phyloP scores from a whole-genome alignment of 2,888 invertebrate genomes.

The Spatulosminthurus flaviceps region DNA sequence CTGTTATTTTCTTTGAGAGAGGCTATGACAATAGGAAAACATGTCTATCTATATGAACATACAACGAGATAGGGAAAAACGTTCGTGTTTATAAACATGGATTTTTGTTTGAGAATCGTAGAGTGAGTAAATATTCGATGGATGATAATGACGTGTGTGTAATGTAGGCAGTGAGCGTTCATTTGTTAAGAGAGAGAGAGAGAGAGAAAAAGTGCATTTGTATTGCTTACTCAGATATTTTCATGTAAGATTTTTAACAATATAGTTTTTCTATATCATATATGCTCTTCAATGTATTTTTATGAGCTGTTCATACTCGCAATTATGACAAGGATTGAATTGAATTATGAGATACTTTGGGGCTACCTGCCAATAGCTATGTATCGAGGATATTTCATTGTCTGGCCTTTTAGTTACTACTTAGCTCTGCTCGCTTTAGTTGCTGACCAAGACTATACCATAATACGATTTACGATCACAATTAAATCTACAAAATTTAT shows the following conservation, averaged over 20 bases:
- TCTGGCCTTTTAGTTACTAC: neutral
- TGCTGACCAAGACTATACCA: neutral
- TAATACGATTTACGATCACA: conserved; percentile 5
- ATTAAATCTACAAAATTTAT: conserved; percentile 8
- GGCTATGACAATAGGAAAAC: no score
- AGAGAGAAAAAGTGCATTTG: neutral
- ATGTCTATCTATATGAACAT: no score
- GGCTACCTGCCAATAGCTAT: conserved; percentile 6
- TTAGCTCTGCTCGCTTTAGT: neutral
- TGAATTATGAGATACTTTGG: conserved; percentile 11
- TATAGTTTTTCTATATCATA: no score
- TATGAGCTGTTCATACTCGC: neutral
- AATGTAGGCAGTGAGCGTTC: neutral
- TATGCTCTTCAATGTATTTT: neutral
- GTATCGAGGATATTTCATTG: conserved; percentile 14
- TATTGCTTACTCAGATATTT: neutral
- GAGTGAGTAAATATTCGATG: neutral
- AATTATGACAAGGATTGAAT: conserved; percentile 3
- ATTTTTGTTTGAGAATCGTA: no score
- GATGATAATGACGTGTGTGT: neutral
- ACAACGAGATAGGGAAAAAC: no score
- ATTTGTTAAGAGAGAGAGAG: neutral
- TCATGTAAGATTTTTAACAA: neutral
- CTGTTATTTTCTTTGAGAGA: no score
- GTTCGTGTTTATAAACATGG: no score